Percentiles rank a stretch among this genome's conserved stretches.
phyloP scores from a whole-genome alignment of 2,113 vertebrate species.

The Potamarius usumacintae region DNA sequence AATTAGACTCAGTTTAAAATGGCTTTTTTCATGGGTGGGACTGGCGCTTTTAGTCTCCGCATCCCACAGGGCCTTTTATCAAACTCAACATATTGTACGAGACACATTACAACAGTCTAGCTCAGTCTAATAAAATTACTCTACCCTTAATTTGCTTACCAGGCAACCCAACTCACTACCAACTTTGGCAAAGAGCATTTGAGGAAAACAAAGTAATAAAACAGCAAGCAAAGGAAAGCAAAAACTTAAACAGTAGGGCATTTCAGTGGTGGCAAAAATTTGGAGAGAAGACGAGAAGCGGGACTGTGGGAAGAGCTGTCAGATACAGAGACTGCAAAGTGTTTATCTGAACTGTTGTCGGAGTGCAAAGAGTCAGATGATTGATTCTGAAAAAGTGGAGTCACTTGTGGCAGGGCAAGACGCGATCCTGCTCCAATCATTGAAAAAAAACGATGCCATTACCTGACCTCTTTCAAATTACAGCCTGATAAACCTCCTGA shows the following conservation, averaged over 20 bases:
- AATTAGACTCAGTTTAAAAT: conserved; percentile 44
- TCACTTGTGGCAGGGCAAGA: conserved; percentile 38
- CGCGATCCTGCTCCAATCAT: conserved; percentile 20
- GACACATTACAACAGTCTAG: conserved; percentile 44
- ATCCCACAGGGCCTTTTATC: conserved; percentile 38
- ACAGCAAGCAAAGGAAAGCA: background rate
- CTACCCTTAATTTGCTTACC: conserved; percentile 41
- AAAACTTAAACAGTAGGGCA: background rate
- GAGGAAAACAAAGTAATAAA: conserved; percentile 36
- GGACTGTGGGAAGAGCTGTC: conserved; percentile 29
- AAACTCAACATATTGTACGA: conserved; percentile 40
- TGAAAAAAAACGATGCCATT: conserved; percentile 31
- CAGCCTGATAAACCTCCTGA: conserved; percentile 37
- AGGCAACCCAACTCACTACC: conserved; percentile 36
- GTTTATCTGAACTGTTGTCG: conserved; percentile 35
- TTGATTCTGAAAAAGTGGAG: conserved; percentile 46
- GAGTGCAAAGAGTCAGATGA: conserved; percentile 33
- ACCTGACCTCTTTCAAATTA: conserved; percentile 45
- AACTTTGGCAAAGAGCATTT: conserved; percentile 31
- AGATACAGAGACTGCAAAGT: conserved; percentile 40
- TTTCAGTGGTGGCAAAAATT: background rate
- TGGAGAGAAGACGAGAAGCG: background rate
- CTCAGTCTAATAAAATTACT: conserved; percentile 50
- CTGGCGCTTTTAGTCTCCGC: conserved; percentile 11
- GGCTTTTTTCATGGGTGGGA: conserved; percentile 32